phyloP scores from a whole-genome alignment of 2,888 invertebrate genomes.

The Lottia scabra region DNA sequence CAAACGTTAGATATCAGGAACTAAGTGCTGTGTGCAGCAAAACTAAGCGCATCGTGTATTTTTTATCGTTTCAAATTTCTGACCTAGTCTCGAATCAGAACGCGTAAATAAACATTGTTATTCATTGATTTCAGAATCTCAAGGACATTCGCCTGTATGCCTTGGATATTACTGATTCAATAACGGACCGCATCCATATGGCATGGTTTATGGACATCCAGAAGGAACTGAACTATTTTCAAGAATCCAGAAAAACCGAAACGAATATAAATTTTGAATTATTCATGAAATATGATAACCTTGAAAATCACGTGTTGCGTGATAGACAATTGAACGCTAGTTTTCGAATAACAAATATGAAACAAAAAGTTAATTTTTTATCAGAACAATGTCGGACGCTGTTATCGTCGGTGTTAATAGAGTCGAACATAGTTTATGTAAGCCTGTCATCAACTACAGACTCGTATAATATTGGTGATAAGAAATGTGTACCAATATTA shows the following conservation, averaged over 20 bases:
- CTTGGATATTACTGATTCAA: neutral
- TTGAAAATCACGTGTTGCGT: too few species aligned
- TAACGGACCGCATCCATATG: neutral
- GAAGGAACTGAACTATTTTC: neutral
- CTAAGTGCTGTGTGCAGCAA: too few species aligned
- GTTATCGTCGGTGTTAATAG: neutral
- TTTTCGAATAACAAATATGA: neutral
- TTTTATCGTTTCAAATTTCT: too few species aligned
- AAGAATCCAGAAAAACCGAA: neutral
- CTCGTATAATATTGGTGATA: neutral
- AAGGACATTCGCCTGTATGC: neutral
- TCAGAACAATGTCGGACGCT: neutral
- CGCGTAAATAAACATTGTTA: too few species aligned
- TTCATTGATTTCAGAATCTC: too few species aligned
- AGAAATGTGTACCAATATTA: neutral
- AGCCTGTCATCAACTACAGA: neutral
- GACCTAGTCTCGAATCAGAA: too few species aligned
- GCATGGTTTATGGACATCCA: neutral
- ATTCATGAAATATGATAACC: neutral
- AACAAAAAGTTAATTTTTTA: neutral
- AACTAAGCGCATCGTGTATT: too few species aligned
- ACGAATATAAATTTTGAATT: neutral
- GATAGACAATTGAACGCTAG: neutral
- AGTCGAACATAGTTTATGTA: neutral
- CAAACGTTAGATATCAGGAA: too few species aligned